Evolutionary conservation across 2,113 vertebrate genomes (phyloP).

Genomic region (Cochlearius cochlearius): DNA sequence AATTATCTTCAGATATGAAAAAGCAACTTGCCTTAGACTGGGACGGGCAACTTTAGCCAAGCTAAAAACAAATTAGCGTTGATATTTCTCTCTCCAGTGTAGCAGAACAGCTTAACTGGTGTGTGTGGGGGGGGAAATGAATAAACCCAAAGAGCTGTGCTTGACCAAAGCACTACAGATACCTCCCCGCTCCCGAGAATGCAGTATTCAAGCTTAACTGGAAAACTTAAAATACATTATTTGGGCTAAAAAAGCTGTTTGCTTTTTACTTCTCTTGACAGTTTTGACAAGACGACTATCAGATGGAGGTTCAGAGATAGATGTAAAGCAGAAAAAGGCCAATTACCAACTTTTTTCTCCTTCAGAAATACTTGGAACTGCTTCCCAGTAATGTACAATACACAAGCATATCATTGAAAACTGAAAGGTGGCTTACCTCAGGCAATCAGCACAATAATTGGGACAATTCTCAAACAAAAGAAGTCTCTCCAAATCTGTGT

Average conservation of each 20-base stretch:
- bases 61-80: neutral
- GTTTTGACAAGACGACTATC: slow-evolving; percentile 24
- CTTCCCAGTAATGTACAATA: neutral
- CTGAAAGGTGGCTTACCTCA: neutral
- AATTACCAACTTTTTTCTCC: neutral
- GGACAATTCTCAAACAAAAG: neutral
- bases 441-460: neutral
- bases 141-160: neutral
- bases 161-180: neutral
- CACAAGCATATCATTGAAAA: neutral
- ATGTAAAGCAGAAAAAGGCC: neutral
- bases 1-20: neutral
- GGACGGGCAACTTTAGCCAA: neutral
- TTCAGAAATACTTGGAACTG: neutral
- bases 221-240: neutral
- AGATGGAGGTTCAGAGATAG: neutral
- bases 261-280: slow-evolving; percentile 2
- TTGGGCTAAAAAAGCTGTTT: neutral
- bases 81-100: neutral
- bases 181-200: neutral
- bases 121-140: neutral
- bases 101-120: neutral
- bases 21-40: neutral
- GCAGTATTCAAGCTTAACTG: neutral
- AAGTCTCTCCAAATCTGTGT: neutral